phyloP scores from a whole-genome alignment of 1,140 invertebrate species.

The Drosophila navojoa region DNA sequence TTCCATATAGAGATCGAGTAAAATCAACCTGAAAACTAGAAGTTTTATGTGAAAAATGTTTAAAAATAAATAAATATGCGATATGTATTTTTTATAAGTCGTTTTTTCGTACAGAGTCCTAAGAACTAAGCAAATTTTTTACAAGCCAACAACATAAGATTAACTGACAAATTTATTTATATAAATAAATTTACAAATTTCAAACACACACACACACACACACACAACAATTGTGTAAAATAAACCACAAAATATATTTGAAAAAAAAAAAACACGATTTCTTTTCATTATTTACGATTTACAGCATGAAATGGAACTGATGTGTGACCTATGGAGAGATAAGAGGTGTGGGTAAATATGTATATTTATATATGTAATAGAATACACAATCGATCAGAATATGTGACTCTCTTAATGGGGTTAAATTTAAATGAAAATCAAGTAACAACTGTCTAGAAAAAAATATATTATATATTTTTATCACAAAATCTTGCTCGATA shows the following conservation, averaged over 20 bases:
- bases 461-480: too few relatives aligned
- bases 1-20: slow-evolving; percentile 35
- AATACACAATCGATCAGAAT: too few relatives aligned
- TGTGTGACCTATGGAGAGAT: slow-evolving; percentile 7
- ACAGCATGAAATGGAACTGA: background rate
- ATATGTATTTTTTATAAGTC: slow-evolving; percentile 81
- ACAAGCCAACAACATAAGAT: slow-evolving; percentile 64
- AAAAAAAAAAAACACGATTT: slow-evolving; percentile 48
- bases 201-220: slow-evolving; percentile 65
- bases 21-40: slow-evolving; percentile 23
- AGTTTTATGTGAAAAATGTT: slow-evolving; percentile 66
- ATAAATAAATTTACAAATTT: slow-evolving; percentile 59
- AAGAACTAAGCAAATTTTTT: slow-evolving; percentile 58
- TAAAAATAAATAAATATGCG: slow-evolving; percentile 64
- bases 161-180: slow-evolving; percentile 71
- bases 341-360: slow-evolving; percentile 17
- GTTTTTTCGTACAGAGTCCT: slow-evolving; percentile 65
- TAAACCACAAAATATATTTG: slow-evolving; percentile 47
- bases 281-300: slow-evolving; percentile 15
- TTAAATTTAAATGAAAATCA: too few relatives aligned
- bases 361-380: background rate
- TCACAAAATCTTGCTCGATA: too few relatives aligned
- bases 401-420: too few relatives aligned
- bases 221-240: slow-evolving; percentile 71
- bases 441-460: too few relatives aligned